These are phyloP conservation scores for Todus mexicanus DNA, from an alignment of 2,797 vertebrate species.

Conservation along the genomic window DNA sequence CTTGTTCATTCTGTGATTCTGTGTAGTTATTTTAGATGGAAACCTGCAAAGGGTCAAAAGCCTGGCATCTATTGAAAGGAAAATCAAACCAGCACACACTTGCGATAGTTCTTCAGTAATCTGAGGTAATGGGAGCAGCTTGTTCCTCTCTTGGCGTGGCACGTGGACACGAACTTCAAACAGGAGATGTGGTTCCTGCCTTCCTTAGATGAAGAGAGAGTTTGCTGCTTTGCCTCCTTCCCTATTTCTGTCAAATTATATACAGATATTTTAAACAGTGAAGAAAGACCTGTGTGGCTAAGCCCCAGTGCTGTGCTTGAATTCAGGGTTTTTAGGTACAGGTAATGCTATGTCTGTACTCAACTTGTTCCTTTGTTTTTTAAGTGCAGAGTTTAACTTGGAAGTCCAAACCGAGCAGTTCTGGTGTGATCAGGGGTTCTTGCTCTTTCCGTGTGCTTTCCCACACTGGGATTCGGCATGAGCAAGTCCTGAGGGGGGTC, in stretches of 20 bases:
- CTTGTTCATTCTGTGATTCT: no score
- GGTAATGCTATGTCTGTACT: neutral
- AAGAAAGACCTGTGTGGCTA: neutral
- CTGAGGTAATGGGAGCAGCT: neutral
- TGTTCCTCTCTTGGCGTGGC: neutral
- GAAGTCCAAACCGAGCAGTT: neutral
- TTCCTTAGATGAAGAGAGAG: neutral
- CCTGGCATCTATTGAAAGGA: neutral
- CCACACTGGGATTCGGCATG: neutral
- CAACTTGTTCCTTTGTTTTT: neutral
- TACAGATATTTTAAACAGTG: no score
- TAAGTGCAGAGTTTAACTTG: neutral
- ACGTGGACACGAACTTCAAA: neutral
- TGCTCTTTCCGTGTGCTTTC: fast-evolving
- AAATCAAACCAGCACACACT: fast-evolving
- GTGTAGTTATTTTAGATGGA: neutral
- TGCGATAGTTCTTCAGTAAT: neutral
- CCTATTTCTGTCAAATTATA: neutral
- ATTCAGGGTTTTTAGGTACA: neutral
- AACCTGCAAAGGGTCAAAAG: neutral
- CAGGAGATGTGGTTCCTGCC: neutral
- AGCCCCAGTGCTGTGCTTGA: neutral
- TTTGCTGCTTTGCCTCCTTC: neutral
- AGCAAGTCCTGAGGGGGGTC: neutral
- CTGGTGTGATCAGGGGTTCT: neutral